phyloP scores from a whole-genome alignment of 2,113 vertebrate genomes.

The Myotis davidii region DNA sequence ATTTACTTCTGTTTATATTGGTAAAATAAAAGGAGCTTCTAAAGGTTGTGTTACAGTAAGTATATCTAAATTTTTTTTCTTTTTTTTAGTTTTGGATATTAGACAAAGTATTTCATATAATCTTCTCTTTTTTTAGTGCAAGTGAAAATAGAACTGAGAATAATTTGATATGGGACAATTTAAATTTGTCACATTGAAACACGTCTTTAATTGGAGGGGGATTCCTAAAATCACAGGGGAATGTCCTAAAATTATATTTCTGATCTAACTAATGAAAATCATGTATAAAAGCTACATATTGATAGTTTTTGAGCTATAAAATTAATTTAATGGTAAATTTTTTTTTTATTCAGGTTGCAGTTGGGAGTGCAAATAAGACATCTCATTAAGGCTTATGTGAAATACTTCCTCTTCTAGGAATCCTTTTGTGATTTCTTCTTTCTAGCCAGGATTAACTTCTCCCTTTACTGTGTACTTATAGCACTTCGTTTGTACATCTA shows the following conservation, averaged over 20 bases:
- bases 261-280: neutral
- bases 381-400: constrained; percentile 11
- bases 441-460: neutral
- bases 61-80: constrained; percentile 54
- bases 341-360: neutral
- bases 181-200: constrained; percentile 9
- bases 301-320: neutral
- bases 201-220: neutral
- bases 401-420: constrained; percentile 4
- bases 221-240: neutral
- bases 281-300: neutral
- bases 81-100: constrained; percentile 23
- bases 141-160: constrained; percentile 45
- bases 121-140: neutral
- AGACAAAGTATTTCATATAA: neutral
- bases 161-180: constrained; percentile 44
- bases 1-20: constrained; percentile 84
- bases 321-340: neutral
- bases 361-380: neutral
- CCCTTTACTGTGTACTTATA: neutral
- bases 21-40: constrained; percentile 83
- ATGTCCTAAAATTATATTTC: neutral
- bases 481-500: neutral
- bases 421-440: neutral
- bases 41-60: constrained; percentile 85